Conservation (phyloP, 2,888 invertebrate species). For the Hedychridium roseum region DNA sequence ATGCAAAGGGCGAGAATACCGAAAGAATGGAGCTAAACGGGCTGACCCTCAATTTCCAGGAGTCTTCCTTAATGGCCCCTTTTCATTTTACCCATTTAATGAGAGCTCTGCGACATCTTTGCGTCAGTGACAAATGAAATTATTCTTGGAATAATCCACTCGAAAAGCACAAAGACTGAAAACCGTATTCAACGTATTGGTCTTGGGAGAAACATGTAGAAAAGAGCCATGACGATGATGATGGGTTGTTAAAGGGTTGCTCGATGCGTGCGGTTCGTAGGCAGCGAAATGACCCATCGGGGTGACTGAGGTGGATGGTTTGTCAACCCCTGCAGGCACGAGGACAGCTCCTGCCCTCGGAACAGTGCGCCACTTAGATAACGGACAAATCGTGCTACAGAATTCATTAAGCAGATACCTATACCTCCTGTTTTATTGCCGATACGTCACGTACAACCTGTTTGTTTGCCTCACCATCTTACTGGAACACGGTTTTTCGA, state of each 20-base stretch:
- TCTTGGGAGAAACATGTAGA: too few species aligned
- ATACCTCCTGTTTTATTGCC: conserved; percentile 16
- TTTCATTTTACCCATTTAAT: conserved; percentile 47
- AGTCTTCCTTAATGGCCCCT: conserved; percentile 36
- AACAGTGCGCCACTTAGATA: conserved; percentile 50
- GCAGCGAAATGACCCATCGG: conserved; percentile 18
- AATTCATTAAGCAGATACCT: conserved; percentile 50
- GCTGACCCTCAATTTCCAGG: conserved; percentile 41
- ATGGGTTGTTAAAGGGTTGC: too few species aligned
- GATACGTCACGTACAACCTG: conserved; percentile 50
- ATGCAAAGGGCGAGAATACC: conserved; percentile 9
- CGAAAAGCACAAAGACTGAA: too few species aligned
- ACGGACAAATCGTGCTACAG: conserved; percentile 46
- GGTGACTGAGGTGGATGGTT: conserved; percentile 5
- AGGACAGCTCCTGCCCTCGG: conserved; percentile 35
- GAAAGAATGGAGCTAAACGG: conserved; percentile 5
- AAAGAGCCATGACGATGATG: too few species aligned
- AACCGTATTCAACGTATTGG: too few species aligned
- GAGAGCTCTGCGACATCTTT: conserved; percentile 42
- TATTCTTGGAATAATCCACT: conserved; percentile 43
- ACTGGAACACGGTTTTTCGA: too few species aligned
- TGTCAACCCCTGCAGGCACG: conserved; percentile 39
- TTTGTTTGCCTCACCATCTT: too few species aligned
- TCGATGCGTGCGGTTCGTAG: too few species aligned
- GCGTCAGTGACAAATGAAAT: conserved; percentile 44